Evolutionary conservation across 2,797 vertebrate species (phyloP), one percentile per base, ranked within the genome.

Genomic region (Pogonophryne albipinna): DNA sequence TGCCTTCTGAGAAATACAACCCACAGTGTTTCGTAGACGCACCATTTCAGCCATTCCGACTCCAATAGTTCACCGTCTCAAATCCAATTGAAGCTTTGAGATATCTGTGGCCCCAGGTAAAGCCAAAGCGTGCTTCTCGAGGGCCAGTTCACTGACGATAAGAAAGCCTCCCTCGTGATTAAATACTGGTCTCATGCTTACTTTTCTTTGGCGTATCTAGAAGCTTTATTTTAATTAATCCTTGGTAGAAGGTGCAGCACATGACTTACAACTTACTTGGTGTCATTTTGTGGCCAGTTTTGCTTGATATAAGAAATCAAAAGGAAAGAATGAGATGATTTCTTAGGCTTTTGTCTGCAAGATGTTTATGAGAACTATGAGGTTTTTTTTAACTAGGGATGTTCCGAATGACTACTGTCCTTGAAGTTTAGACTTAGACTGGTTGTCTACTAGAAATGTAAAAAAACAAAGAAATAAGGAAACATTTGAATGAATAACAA

Each of bases 1-100:
- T 79, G 87, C 86, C 84, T 80, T 85, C 76, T 74, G 83, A 91
- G 89, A 89, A 89, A 90, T 87, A 84, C 69, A 88, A 82, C 81
- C 85, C n/a, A 68, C 34, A 38, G 8, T 38, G 34, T 84, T 87
- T 76, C 81, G 70, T 81, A 73, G 63, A 80, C 15, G 55, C 86
- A 86, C 62, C 60, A 77, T 90, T 81, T 71, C 69, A 72, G 79
- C 71, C 55, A 80, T 85, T 89, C 84, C 76, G 71, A 74, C 80
- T 88, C 81, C 75, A 79, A 74, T 72, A 65, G 82, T 82, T 84
- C 87, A 76, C 56, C 82, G 77, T 79, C 73, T 76, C 79, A 85
- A 89, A 91, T 89, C 90, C 86, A 84, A 76, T 85, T 80, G 78
- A 77, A 80, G 85, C 85, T 84, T 53, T 83, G 64, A 88, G 85